Conservation (phyloP, 2,113 vertebrate species). For the Mastomys coucha region DNA sequence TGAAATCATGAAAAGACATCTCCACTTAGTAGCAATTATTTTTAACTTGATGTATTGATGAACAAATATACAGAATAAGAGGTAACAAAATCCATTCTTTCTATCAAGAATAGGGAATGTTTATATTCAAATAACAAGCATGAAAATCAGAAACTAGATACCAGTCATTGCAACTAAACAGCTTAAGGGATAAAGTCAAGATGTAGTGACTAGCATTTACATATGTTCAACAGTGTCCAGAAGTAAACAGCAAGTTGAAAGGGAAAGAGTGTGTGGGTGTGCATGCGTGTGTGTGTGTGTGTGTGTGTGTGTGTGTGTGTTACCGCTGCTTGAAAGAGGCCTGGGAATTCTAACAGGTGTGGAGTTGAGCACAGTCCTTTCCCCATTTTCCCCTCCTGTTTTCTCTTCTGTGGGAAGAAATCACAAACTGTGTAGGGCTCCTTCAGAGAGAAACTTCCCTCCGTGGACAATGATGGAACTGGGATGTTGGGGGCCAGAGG, state of each 20-base stretch:
- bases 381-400: neutral
- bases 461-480: neutral
- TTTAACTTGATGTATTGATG: neutral
- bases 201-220: neutral
- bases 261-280: neutral
- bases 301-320: neutral
- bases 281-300: neutral
- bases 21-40: constrained; percentile 24
- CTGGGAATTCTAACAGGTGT: neutral
- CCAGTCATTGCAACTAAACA: constrained; percentile 11
- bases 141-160: neutral
- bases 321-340: neutral
- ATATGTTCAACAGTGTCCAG: neutral
- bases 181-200: neutral
- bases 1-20: neutral
- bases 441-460: neutral
- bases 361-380: neutral
- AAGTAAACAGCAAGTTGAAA: constrained; percentile 12
- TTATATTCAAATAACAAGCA: constrained; percentile 17
- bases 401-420: neutral
- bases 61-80: neutral
- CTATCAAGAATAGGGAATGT: neutral
- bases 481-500: neutral
- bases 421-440: neutral
- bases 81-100: neutral